Percentiles rank a stretch among this genome's conserved stretches.
Evolutionary conservation across 1,140 invertebrate species (phyloP).

Genomic region (Hycleus phaleratus): DNA sequence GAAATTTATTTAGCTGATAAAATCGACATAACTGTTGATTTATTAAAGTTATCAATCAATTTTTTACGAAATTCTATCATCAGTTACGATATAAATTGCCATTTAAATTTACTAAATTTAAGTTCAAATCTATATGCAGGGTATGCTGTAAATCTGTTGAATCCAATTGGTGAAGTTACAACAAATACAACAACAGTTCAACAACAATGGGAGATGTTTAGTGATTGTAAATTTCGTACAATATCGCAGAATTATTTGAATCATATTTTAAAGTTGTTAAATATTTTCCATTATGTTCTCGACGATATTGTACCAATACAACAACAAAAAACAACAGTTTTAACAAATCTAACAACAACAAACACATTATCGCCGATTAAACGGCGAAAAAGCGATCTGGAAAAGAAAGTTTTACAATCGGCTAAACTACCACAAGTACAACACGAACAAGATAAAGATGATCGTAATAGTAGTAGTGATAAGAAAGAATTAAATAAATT

Average conservation of each 20-base stretch:
- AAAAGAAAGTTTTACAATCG: slow-evolving; percentile 21
- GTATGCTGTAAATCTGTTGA: slow-evolving; percentile 17
- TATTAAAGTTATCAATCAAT: slow-evolving; percentile 41
- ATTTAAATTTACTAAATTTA: slow-evolving; percentile 53
- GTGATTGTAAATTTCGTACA: slow-evolving; percentile 41
- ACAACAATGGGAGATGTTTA: slow-evolving; percentile 48
- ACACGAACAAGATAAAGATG: slow-evolving; percentile 28
- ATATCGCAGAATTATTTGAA: slow-evolving; percentile 55
- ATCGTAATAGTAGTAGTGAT: slow-evolving; percentile 19
- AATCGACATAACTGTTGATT: slow-evolving; percentile 17
- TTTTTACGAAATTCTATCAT: slow-evolving; percentile 51
- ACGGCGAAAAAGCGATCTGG: slow-evolving; percentile 40
- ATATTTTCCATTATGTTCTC: slow-evolving; percentile 67
- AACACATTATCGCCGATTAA: slow-evolving; percentile 46
- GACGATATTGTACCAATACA: slow-evolving; percentile 60
- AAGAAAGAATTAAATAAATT: slow-evolving; percentile 43
- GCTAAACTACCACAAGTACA: slow-evolving; percentile 11
- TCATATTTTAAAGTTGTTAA: slow-evolving; percentile 62
- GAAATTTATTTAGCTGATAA: slow-evolving; percentile 12
- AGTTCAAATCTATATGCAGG: slow-evolving; percentile 60
- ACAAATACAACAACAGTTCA: not conserved
- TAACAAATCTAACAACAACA: slow-evolving; percentile 42
- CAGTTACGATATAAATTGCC: slow-evolving; percentile 55
- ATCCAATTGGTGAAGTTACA: slow-evolving; percentile 2
- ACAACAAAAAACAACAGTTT: slow-evolving; percentile 47